phyloP scores from a whole-genome alignment of 2,888 invertebrate genomes.

The Ligdia adustata region DNA sequence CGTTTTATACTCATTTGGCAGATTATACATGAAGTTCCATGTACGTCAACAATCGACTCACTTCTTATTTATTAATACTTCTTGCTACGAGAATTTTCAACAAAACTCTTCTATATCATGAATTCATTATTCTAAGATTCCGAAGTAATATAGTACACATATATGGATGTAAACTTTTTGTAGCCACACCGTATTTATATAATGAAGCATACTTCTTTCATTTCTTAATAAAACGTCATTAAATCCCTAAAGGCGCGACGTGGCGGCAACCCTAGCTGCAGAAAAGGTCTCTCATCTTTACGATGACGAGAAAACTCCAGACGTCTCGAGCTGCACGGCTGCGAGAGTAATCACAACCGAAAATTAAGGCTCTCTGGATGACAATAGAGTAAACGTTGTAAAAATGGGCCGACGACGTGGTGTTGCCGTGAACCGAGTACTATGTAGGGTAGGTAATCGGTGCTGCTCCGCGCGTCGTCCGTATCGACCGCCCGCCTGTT shows the following conservation, averaged over 20 bases:
- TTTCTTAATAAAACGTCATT: slow-evolving; percentile 30
- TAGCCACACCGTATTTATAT: not conserved
- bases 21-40: too few species aligned
- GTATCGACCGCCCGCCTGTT: slow-evolving; percentile 82
- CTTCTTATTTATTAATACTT: too few species aligned
- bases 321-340: slow-evolving; percentile 23
- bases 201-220: not conserved
- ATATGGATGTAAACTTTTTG: too few species aligned
- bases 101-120: too few species aligned
- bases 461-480: slow-evolving; percentile 69
- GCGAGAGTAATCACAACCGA: slow-evolving; percentile 30
- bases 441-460: slow-evolving; percentile 58
- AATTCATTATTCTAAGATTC: too few species aligned
- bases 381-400: slow-evolving; percentile 35
- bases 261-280: slow-evolving; percentile 9
- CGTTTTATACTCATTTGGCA: too few species aligned
- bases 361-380: slow-evolving; percentile 30
- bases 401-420: slow-evolving; percentile 34
- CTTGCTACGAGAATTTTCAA: too few species aligned
- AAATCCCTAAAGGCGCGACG: slow-evolving; percentile 7
- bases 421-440: slow-evolving; percentile 33
- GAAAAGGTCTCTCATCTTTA: slow-evolving; percentile 22
- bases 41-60: too few species aligned
- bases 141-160: too few species aligned
- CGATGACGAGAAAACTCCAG: slow-evolving; percentile 21